Base-by-base conservation (phyloP, 2,888 invertebrate genomes). In the Drosophila falleni region DNA sequence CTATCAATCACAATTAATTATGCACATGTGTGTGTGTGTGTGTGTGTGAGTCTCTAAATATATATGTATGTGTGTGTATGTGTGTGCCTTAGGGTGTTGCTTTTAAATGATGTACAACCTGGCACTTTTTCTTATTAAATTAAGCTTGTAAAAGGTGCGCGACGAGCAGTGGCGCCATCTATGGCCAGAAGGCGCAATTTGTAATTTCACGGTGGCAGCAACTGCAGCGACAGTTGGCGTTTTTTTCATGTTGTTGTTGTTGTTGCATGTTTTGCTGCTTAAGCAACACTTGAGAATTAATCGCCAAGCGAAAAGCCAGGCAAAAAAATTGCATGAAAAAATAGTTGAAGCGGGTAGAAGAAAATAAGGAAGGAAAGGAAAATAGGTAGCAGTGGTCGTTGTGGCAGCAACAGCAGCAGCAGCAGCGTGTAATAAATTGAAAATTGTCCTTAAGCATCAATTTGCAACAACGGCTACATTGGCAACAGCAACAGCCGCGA, bases 391-490 rank as follows among this genome's bases (percentile, higher is more conserved):
- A 66, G 35, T 33, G 50, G 51, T 19, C 15, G 39, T 15, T 11
- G 51, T 23, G 42, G 15, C 26, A 41, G 26, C n/a, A 49, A 29
- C 37, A 50, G 31, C 23, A 35, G 29, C 33, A 64, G 42, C 26
- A 26, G 39, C 9, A 15, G 19, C 33, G 44, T 74, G 87, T 90
- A 91, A 91, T 91, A 90, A 90, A 90, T 90, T 90, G 91, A 88
- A 90, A 91, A 91, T 90, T 90, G 89, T 90, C 90, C 90, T 90
- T 87, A 89, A 91, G 91, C 90, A 81, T 90, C 88, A 91, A 91
- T 90, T 91, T 89, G 78, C 84, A 78, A 73, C 78, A 62, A 74
- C 71, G 69, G 77, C 69, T 60, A 44, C 83, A n/a, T n/a, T n/a
- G n/a, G n/a, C n/a, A n/a, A n/a, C n/a, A n/a, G n/a, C n/a, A 71